phyloP scores from a whole-genome alignment of 2,888 invertebrate genomes.

The Mechanitis messenoides region DNA sequence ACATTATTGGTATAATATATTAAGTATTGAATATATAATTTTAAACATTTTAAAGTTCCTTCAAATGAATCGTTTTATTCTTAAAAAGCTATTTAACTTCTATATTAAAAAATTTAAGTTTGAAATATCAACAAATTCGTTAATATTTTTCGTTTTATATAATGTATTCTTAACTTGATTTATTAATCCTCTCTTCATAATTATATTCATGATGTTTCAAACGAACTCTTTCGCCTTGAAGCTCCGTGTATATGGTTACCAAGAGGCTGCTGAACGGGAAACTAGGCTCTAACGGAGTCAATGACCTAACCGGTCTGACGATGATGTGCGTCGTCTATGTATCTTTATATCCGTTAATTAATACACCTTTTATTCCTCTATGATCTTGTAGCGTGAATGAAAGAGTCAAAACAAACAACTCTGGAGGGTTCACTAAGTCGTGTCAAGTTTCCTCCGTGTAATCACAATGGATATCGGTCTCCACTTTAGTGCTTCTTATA shows the following conservation, averaged over 20 bases:
- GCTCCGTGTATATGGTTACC: conserved; percentile 11
- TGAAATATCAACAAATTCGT: too few species aligned
- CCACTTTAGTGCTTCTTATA: not conserved
- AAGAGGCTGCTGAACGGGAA: conserved; percentile 19
- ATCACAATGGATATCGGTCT: conserved; percentile 9
- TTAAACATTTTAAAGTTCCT: too few species aligned
- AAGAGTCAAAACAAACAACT: conserved; percentile 4
- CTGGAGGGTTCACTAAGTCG: conserved; percentile 9
- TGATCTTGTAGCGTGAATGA: conserved; percentile 1
- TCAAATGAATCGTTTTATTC: too few species aligned
- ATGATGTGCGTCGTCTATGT: conserved; percentile 47
- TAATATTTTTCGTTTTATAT: too few species aligned
- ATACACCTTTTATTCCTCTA: conserved; percentile 22
- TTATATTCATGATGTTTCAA: too few species aligned
- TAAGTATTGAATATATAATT: too few species aligned
- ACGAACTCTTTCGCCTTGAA: conserved; percentile 10
- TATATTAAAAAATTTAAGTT: too few species aligned
- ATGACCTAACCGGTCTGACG: conserved; percentile 64
- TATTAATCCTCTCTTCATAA: too few species aligned
- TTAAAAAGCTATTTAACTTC: too few species aligned
- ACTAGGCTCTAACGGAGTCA: conserved; percentile 49
- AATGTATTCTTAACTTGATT: too few species aligned
- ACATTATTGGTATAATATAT: too few species aligned
- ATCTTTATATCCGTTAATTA: conserved; percentile 43
- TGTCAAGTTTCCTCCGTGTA: conserved; percentile 11